Evolutionary conservation across 2,888 invertebrate genomes (phyloP).

Genomic region (Tridacna crocea): DNA sequence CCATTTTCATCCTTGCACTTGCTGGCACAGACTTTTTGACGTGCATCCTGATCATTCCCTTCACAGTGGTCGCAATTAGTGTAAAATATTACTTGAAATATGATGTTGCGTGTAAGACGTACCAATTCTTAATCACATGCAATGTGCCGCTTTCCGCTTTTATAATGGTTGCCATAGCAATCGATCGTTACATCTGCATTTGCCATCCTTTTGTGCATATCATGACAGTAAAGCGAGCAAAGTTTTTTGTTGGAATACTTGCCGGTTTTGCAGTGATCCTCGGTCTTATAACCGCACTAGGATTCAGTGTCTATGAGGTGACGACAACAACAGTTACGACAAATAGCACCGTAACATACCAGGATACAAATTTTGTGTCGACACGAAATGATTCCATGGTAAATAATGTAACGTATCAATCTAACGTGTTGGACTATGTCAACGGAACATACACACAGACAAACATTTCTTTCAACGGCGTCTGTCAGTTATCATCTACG

Average conservation of each 20-base stretch:
- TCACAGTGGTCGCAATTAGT: constrained; percentile 69
- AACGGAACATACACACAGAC: neutral
- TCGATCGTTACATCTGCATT: constrained; percentile 81
- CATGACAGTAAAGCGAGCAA: constrained; percentile 73
- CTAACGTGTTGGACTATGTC: neutral
- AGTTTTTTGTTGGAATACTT: constrained; percentile 70
- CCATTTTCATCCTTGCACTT: constrained; percentile 80
- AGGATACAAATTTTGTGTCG: neutral
- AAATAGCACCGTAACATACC: neutral
- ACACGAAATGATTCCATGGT: neutral
- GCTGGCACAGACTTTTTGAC: constrained; percentile 77
- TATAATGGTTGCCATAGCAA: constrained; percentile 81
- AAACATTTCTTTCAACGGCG: constrained; percentile 62
- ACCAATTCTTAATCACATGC: constrained; percentile 79
- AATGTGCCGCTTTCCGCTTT: constrained; percentile 80
- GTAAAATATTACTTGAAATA: constrained; percentile 63
- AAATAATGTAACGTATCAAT: constrained; percentile 7
- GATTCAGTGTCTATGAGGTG: constrained; percentile 49
- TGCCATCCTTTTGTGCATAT: constrained; percentile 79
- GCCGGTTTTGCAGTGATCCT: constrained; percentile 72
- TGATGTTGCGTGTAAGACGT: constrained; percentile 75
- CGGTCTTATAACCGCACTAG: constrained; percentile 73
- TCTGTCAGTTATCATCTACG: constrained; percentile 68
- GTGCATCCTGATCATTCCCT: constrained; percentile 76
- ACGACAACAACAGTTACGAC: too few relatives aligned